phyloP scores from a whole-genome alignment of 2,113 vertebrate genomes.

The Todiramphus chloris region DNA sequence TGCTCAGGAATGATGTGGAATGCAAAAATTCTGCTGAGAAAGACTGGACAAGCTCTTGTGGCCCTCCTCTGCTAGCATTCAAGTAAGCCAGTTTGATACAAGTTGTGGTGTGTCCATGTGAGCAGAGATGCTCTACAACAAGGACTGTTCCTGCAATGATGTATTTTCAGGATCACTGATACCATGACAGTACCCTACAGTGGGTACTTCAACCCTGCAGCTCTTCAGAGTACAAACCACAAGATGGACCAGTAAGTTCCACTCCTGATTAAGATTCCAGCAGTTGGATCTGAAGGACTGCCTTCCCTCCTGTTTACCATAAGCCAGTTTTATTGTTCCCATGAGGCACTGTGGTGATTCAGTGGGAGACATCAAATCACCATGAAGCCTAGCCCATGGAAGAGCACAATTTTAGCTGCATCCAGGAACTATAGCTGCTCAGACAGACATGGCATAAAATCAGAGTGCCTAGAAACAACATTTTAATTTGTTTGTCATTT shows the following conservation, averaged over 20 bases:
- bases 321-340: not conserved
- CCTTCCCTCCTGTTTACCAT: not conserved
- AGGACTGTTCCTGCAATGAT: not conserved
- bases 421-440: not conserved
- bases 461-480: not conserved
- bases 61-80: not conserved
- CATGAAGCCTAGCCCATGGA: not conserved
- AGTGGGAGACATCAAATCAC: not conserved
- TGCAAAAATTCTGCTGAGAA: not conserved
- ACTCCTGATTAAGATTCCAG: too few species aligned
- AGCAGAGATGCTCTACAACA: not conserved
- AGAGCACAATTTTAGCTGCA: not conserved
- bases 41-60: not conserved
- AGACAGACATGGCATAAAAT: not conserved
- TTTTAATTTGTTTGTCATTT: not conserved
- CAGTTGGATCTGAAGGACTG: not conserved
- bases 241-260: too few species aligned
- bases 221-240: too few species aligned
- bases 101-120: not conserved
- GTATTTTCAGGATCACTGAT: not conserved
- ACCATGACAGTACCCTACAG: too few species aligned
- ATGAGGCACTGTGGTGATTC: not conserved
- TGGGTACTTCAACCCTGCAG: too few species aligned
- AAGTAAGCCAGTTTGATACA: not conserved
- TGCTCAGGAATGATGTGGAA: not conserved